A percentile compares a stretch with the other conserved stretches of the same genome.
Evolutionary conservation across 37 sponge, comb jelly and placozoan species (phyloP).

Genomic region (Beroe forskalii): DNA sequence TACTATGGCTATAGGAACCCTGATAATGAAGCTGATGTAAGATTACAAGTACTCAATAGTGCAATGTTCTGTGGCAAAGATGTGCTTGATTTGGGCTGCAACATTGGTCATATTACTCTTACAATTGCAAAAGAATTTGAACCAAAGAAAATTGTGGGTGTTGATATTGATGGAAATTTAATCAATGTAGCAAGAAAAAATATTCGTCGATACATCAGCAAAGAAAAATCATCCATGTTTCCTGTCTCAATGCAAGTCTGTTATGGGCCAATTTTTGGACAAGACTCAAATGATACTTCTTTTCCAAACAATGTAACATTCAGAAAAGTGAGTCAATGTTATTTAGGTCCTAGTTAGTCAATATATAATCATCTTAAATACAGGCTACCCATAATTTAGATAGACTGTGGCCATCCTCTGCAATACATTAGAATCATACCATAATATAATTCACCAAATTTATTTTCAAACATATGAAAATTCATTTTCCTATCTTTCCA

Average conservation of each 20-base stretch:
- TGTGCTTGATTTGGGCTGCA: slow-evolving; percentile 95
- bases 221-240: slow-evolving; percentile 56
- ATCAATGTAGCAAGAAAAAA: slow-evolving; percentile 84
- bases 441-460: too few relatives aligned
- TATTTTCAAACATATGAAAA: too few relatives aligned
- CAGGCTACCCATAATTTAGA: too few relatives aligned
- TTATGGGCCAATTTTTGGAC: slow-evolving; percentile 65
- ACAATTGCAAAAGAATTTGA: slow-evolving; percentile 76
- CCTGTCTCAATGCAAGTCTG: slow-evolving; percentile 49
- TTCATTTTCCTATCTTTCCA: too few relatives aligned
- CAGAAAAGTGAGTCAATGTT: slow-evolving; percentile 38
- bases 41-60: slow-evolving; percentile 70
- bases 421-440: too few relatives aligned
- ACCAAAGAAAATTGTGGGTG: slow-evolving; percentile 78
- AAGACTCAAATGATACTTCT: slow-evolving; percentile 14
- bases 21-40: slow-evolving; percentile 70
- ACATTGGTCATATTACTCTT: slow-evolving; percentile 93
- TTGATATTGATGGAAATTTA: slow-evolving; percentile 88
- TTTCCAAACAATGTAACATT: slow-evolving; percentile 61
- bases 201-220: slow-evolving; percentile 67
- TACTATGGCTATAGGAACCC: slow-evolving; percentile 97
- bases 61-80: slow-evolving; percentile 86
- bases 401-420: too few relatives aligned
- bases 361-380: too few relatives aligned
- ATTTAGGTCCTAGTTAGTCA: too few relatives aligned